Base-by-base conservation (phyloP, 2,888 invertebrate species). In the Archaeoteleia sp. region DNA sequence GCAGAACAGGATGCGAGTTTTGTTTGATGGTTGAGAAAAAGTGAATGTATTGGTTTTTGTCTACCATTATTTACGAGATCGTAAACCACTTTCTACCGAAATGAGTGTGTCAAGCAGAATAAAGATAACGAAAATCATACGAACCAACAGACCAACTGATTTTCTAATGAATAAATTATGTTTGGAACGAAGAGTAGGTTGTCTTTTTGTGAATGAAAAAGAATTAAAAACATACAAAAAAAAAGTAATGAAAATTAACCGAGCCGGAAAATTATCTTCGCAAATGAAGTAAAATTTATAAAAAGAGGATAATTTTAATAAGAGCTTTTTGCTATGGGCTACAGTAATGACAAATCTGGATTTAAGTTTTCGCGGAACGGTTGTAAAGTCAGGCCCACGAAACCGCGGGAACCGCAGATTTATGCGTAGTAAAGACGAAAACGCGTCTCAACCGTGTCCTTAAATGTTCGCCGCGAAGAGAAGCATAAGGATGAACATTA, bases 351-450 rank as follows among this genome's bases (percentile, higher is more conserved):
- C 54, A 40, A 67, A 60, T 51, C 35, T 46, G 65, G 39, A 62
- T 73, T 72, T 73, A 74, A 77, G 71, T 72, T 77, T 83, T 83
- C 83, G 77, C 74, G 73, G 83, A 82, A 82, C 71, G 70, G 77
- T 70, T 74, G 71, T 82, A 79, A 82, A 81, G 67, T 57, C 61
- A 61, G 54, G 68, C 66, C 67, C 71, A 74, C 57, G 66, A 65
- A 62, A 67, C 70, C 67, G 58, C 71, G 51, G 63, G 62, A 74
- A 75, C 76, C 78, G 70, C 81, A 81, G 81, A 82, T 83, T 83
- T 83, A 82, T 82, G 80, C 78, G 76, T 78, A 78, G 79, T 78
- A 79, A 79, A 79, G 73, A 57, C 75, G 65, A 74, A 74, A 60
- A 30, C 40, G 66, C 53, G 37, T 46, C 35, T 29, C 30, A 45